Evolutionary conservation across 2,113 vertebrate genomes (phyloP).

Genomic region (Calyptommatus sinebrachiatus): DNA sequence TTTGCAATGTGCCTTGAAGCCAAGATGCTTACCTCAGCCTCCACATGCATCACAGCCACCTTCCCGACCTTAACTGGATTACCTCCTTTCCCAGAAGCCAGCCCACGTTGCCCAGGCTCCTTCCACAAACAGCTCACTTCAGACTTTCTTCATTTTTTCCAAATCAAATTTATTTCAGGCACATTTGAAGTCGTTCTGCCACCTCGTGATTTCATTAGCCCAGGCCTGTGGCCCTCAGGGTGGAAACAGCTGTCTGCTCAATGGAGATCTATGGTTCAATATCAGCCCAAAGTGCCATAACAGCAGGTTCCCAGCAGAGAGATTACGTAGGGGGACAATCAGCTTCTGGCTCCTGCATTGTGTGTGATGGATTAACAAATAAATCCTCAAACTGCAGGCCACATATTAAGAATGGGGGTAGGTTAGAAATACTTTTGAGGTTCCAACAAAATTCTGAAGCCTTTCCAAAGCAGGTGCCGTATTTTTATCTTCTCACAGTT

Average conservation of each 20-base stretch:
- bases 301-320: constrained; percentile 34
- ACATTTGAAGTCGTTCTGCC: constrained; percentile 34
- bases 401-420: not conserved
- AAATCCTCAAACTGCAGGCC: constrained; percentile 25
- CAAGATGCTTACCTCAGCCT: not conserved
- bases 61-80: constrained; percentile 17
- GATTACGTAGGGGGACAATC: constrained; percentile 31
- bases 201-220: constrained; percentile 34
- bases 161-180: constrained; percentile 40
- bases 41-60: constrained; percentile 21
- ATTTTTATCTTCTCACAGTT: not conserved
- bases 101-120: not conserved
- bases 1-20: not conserved
- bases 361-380: constrained; percentile 35
- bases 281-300: constrained; percentile 31
- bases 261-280: constrained; percentile 38
- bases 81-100: constrained; percentile 32
- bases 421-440: constrained; percentile 1
- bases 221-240: constrained; percentile 14
- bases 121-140: constrained; percentile 39
- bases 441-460: constrained; percentile 12
- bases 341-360: constrained; percentile 11
- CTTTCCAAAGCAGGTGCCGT: not conserved
- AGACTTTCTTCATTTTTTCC: constrained; percentile 37
- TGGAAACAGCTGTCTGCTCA: constrained; percentile 29